phyloP scores from a whole-genome alignment of 2,888 invertebrate genomes.

The Pandemis heparana region DNA sequence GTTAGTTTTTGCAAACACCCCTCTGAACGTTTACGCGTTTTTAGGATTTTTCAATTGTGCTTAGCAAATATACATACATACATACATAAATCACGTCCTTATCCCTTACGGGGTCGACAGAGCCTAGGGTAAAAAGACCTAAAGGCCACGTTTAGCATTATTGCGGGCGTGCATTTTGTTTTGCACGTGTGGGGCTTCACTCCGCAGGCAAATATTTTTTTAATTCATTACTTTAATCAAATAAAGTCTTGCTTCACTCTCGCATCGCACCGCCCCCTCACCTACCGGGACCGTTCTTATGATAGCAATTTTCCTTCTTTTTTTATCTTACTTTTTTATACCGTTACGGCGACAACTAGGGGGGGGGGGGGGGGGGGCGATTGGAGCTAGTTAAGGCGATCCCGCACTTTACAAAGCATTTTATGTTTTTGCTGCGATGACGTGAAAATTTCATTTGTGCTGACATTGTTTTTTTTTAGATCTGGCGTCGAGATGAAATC shows the following conservation, averaged over 20 bases:
- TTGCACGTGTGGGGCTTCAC: no score
- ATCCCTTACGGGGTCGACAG: no score
- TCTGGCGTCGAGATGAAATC: constrained; percentile 28
- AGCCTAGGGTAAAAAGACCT: no score
- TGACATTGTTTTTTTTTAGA: constrained; percentile 30
- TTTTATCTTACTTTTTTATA: constrained; percentile 73
- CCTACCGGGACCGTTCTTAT: constrained; percentile 66
- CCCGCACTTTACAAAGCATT: constrained; percentile 52
- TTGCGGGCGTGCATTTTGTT: no score
- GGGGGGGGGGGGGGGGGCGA: constrained; percentile 45
- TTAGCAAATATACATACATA: no score
- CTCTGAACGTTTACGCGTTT: no score
- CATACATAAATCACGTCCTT: no score
- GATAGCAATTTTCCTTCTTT: constrained; percentile 79
- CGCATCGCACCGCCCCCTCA: constrained; percentile 52
- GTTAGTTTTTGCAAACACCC: no score
- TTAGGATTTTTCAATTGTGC: no score
- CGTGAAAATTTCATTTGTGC: constrained; percentile 53
- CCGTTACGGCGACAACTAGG: constrained; percentile 77
- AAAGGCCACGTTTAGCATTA: no score
- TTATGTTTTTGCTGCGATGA: constrained; percentile 55
- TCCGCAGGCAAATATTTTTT: no score
- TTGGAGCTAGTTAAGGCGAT: constrained; percentile 53
- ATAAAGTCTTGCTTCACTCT: constrained; percentile 47
- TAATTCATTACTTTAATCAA: neutral